Conservation (phyloP, 2,797 vertebrate species). For the Sebastes trivittatus region DNA sequence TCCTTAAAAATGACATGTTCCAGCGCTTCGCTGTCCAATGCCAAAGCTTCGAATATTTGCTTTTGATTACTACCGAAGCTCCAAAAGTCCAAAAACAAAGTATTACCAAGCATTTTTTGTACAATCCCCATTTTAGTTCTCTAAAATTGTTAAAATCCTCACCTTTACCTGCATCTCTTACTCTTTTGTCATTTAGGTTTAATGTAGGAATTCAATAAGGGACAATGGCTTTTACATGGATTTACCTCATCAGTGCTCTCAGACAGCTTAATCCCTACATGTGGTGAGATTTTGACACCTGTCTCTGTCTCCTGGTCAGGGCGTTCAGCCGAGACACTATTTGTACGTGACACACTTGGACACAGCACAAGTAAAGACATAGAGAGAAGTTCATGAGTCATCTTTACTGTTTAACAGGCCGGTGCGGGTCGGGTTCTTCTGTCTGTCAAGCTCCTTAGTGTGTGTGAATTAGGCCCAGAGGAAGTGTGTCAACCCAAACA, state of each 20-base stretch:
- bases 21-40: too few species aligned
- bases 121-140: neutral
- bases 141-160: neutral
- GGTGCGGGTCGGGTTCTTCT: neutral
- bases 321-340: neutral
- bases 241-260: neutral
- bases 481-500: slow-evolving; percentile 57
- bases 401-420: slow-evolving; percentile 54
- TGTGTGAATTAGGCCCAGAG: slow-evolving; percentile 50
- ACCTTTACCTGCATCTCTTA: neutral
- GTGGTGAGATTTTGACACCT: neutral
- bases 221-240: neutral
- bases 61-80: too few species aligned
- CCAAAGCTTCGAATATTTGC: too few species aligned
- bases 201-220: accelerated
- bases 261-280: neutral
- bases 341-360: slow-evolving; percentile 13
- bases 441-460: slow-evolving; percentile 58
- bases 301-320: neutral
- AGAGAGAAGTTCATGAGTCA: neutral
- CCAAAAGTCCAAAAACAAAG: too few species aligned
- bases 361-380: neutral
- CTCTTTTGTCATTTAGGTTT: neutral
- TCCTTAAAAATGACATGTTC: too few species aligned
- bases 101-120: too few species aligned